Conservation (phyloP, 2,888 invertebrate genomes). For the Mesorhabditis belari region DNA sequence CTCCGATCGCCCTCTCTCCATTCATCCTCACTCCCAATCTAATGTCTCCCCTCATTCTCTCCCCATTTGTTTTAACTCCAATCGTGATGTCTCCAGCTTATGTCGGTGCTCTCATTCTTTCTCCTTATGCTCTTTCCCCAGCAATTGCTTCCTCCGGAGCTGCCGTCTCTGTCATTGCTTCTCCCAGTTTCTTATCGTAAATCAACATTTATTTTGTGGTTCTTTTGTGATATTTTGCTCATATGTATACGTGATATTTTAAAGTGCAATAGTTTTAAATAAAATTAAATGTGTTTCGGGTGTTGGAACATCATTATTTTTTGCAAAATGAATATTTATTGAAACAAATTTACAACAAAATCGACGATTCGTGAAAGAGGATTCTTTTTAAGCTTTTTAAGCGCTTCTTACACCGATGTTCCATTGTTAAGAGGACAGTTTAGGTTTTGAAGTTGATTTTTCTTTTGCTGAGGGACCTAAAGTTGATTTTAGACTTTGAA, state of each 20-base stretch:
- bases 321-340: too few species aligned
- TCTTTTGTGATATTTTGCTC: background rate
- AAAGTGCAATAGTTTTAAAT: background rate
- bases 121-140: conserved; percentile 3
- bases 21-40: conserved; percentile 1
- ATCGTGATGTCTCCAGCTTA: background rate
- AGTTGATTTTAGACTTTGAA: too few species aligned
- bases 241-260: background rate
- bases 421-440: too few species aligned
- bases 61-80: conserved; percentile 1
- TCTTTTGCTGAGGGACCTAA: too few species aligned
- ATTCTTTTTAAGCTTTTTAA: too few species aligned
- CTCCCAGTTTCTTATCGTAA: background rate
- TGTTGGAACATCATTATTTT: too few species aligned
- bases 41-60: background rate
- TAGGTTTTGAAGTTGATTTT: too few species aligned
- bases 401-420: too few species aligned
- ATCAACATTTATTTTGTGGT: background rate
- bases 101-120: background rate
- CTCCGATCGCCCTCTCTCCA: conserved; percentile 4
- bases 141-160: background rate
- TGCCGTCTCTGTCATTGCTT: background rate
- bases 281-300: too few species aligned
- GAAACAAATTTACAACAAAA: too few species aligned
- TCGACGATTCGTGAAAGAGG: too few species aligned